Evolutionary conservation across 2,797 vertebrate genomes (phyloP).

Genomic region (Acomys russatus): DNA sequence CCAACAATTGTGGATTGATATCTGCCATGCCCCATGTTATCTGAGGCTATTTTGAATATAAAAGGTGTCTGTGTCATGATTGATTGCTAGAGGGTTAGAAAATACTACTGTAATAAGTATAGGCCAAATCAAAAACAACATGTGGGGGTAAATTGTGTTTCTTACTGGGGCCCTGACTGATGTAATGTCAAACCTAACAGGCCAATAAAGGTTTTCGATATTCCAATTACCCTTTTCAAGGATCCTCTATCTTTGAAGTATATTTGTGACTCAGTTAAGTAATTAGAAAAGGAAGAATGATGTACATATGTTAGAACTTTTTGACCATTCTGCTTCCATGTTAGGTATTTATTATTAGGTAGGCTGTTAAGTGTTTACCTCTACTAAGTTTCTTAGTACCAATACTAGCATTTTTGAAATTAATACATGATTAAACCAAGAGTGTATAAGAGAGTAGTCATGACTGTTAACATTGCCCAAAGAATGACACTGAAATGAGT

Average conservation of each 20-base stretch:
- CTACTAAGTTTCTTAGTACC: constrained; percentile 1
- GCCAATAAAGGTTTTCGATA: background rate
- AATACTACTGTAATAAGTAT: too few relatives aligned
- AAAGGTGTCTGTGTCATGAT: too few relatives aligned
- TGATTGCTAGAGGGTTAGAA: too few relatives aligned
- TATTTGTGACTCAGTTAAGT: background rate
- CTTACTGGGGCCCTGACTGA: background rate
- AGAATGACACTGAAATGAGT: background rate
- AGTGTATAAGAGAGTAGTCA: background rate
- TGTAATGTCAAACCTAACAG: background rate
- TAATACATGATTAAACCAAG: constrained; percentile 31
- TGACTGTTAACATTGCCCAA: constrained; percentile 17
- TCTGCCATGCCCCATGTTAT: too few relatives aligned
- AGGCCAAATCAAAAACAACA: background rate
- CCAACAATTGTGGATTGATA: too few relatives aligned
- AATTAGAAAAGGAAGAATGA: background rate
- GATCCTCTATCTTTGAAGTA: background rate
- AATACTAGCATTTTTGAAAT: background rate
- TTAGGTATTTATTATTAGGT: background rate
- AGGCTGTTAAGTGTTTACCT: background rate
- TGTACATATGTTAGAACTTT: background rate
- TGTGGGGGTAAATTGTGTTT: background rate
- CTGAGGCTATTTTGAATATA: too few relatives aligned
- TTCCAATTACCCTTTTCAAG: background rate
- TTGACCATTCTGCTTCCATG: background rate